Conservation (phyloP, 2,797 vertebrate species). For the Champsocephalus gunnari region DNA sequence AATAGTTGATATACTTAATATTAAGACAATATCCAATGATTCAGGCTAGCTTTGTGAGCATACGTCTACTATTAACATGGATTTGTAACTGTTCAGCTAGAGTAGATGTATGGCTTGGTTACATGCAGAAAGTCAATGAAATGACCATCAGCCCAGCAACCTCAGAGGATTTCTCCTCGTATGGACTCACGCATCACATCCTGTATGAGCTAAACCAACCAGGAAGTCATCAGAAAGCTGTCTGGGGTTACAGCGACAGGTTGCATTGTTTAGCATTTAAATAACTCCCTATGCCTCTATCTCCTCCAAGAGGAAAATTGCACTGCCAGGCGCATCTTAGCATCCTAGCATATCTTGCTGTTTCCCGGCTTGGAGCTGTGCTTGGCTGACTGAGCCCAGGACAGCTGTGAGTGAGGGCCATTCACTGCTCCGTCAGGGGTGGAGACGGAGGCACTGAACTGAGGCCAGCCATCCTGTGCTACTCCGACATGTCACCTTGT, state of each 20-base stretch:
- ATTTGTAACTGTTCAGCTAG: neutral
- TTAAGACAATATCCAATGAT: too few species aligned
- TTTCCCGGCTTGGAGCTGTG: constrained; percentile 65
- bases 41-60: too few species aligned
- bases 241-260: constrained; percentile 43
- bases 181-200: constrained; percentile 26
- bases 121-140: constrained; percentile 15
- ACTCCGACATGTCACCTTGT: constrained; percentile 68
- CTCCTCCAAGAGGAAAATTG: constrained; percentile 55
- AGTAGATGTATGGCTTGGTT: neutral
- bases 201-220: constrained; percentile 37
- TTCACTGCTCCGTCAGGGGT: constrained; percentile 72
- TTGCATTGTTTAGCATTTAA: constrained; percentile 76
- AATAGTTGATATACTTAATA: neutral
- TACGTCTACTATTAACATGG: neutral
- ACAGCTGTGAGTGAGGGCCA: constrained; percentile 78
- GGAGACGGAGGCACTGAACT: constrained; percentile 77
- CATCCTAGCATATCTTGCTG: constrained; percentile 65
- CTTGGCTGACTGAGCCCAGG: constrained; percentile 75
- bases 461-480: constrained; percentile 70
- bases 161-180: constrained; percentile 9
- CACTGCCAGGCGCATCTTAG: constrained; percentile 58
- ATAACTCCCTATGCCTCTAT: constrained; percentile 58
- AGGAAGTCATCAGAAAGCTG: constrained; percentile 60
- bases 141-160: constrained; percentile 1